A percentile compares a stretch with the other conserved stretches of the same genome.
These are phyloP conservation scores for Amblyornis subalaris DNA, from an alignment of 2,113 vertebrate genomes.

Conservation along the genomic window DNA sequence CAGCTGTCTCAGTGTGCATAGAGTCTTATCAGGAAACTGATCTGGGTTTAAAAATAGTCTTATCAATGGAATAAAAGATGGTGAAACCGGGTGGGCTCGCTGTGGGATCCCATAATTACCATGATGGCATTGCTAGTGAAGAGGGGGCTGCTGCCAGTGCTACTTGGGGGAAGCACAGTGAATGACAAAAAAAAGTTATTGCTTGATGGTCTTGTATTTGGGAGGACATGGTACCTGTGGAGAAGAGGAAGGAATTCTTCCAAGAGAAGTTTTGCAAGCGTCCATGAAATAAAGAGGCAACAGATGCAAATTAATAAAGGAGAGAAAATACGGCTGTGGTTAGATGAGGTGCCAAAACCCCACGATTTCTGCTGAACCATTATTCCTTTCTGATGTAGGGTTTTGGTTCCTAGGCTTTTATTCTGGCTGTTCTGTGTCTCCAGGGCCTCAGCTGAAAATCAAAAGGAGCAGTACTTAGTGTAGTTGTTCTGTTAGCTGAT, in stretches of 20 bases:
- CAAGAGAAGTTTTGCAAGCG: not conserved
- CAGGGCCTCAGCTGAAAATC: not conserved
- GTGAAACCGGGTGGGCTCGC: not conserved
- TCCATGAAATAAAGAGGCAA: not conserved
- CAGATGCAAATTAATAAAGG: not conserved
- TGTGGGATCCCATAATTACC: not conserved
- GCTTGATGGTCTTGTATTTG: not conserved
- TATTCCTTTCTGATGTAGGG: not conserved
- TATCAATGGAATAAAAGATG: not conserved
- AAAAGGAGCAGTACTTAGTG: not conserved
- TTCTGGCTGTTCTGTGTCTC: not conserved
- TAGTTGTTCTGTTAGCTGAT: not conserved
- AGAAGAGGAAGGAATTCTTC: not conserved
- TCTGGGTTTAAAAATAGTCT: not conserved
- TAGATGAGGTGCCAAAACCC: not conserved
- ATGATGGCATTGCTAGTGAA: not conserved
- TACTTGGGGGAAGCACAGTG: not conserved
- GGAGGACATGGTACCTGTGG: not conserved
- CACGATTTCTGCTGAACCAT: not conserved
- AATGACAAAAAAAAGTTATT: not conserved
- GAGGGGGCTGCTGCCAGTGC: not conserved
- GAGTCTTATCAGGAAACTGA: not conserved
- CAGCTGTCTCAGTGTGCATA: not conserved
- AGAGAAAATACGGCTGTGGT: not conserved
- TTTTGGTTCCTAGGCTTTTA: not conserved